These are phyloP conservation scores for Chymomyza fuscimana DNA, from an alignment of 2,888 invertebrate genomes.

Conservation along the genomic window DNA sequence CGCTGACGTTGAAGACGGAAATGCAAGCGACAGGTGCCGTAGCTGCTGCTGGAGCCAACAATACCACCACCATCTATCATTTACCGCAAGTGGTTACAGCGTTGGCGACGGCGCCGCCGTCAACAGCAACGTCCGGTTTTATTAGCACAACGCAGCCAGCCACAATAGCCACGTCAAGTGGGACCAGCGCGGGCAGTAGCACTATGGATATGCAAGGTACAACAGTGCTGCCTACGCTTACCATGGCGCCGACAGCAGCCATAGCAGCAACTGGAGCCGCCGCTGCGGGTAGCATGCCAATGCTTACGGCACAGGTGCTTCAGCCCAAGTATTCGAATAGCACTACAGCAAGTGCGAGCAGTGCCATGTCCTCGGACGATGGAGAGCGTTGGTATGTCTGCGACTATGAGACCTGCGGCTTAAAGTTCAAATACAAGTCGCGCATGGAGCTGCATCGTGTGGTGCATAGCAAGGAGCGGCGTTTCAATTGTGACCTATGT, in stretches of 20 bases:
- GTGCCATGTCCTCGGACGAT: slow-evolving; percentile 75
- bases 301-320: slow-evolving; percentile 50
- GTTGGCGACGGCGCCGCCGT: slow-evolving; percentile 53
- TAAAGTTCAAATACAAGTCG: slow-evolving; percentile 76
- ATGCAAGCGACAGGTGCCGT: slow-evolving; percentile 50
- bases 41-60: slow-evolving; percentile 37
- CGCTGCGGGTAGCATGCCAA: slow-evolving; percentile 37
- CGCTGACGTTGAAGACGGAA: slow-evolving; percentile 42
- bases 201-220: slow-evolving; percentile 2
- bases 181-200: background rate
- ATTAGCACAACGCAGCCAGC: slow-evolving; percentile 45
- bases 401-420: slow-evolving; percentile 72
- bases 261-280: slow-evolving; percentile 41
- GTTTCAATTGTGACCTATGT: slow-evolving; percentile 75
- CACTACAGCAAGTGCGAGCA: slow-evolving; percentile 76
- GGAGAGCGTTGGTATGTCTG: slow-evolving; percentile 77
- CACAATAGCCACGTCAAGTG: slow-evolving; percentile 3
- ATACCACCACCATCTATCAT: slow-evolving; percentile 63
- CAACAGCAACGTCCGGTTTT: slow-evolving; percentile 38
- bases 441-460: slow-evolving; percentile 75
- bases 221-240: slow-evolving; percentile 45
- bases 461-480: slow-evolving; percentile 76
- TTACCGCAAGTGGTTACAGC: slow-evolving; percentile 67
- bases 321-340: slow-evolving; percentile 73
- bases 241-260: slow-evolving; percentile 49